Base-by-base conservation (phyloP, 2,797 vertebrate genomes). In the Enteromius thamalakanensis region DNA sequence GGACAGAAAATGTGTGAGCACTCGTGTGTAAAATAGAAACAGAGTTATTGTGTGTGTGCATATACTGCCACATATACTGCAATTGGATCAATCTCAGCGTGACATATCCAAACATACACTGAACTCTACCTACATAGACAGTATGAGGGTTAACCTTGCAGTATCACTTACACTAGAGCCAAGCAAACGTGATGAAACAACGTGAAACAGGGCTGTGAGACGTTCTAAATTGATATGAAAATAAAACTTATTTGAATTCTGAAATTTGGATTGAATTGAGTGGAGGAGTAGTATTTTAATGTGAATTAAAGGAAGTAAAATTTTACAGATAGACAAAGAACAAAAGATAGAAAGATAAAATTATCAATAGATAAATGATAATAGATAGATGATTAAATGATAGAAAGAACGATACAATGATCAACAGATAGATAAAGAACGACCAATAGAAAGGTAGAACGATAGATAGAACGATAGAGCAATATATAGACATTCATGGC, bases 71-170 rank as follows among this genome's bases (percentile, higher is more conserved):
- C 53, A 47, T 49, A 40, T 42, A 12, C 23, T 65, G 32, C 45
- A 64, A 51, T 51, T 60, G 45, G 37, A 80, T 78, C 79, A 37
- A 80, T 84, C 34, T 81, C 55, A 78, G 55, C 10, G 37, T 72
- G 68, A 34, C 67, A 75, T 29, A 60, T 37, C 47, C 60, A 71
- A 64, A 79, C 26, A 65, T 82, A 29, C 2, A 49, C 49, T 65
- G 3, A 26, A 65, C 34, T 69, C 4, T 53, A 8, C 32, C 23
- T 6, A 23, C 51, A 23, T 62, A 62, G 23, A 6, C 11, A 26
- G 58, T 29, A 62, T 62, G 23, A 62, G 58, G 5, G 58, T 62
- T 62, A 29, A 62, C 12, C 23, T 62, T 62, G 23, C 58, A 29
- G 12, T 29, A 29, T 62, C 23, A 15, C 23, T 26, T 26, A 15